Percentiles rank a stretch among this genome's conserved stretches.
phyloP scores from a whole-genome alignment of 2,797 vertebrate genomes.

The Sternotherus odoratus region DNA sequence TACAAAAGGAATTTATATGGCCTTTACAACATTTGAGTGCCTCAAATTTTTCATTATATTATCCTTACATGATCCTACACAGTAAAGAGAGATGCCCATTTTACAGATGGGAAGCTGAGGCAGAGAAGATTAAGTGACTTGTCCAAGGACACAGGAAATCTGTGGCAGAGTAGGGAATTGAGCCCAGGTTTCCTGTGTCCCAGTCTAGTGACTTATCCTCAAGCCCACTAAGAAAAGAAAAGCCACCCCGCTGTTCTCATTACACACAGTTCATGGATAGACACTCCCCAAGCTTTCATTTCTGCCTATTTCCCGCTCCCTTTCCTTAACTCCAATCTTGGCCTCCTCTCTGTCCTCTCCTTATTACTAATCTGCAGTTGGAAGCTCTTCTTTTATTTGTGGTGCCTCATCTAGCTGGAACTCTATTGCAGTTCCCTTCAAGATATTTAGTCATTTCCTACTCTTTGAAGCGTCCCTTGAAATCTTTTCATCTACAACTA shows the following conservation, averaged over 20 bases:
- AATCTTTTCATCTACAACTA: constrained; percentile 34
- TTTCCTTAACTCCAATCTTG: neutral
- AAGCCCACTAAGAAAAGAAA: neutral
- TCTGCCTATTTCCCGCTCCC: neutral
- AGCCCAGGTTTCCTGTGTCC: neutral
- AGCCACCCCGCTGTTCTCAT: neutral
- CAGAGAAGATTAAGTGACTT: neutral
- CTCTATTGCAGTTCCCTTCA: neutral
- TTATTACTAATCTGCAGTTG: constrained; percentile 36
- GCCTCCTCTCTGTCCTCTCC: neutral
- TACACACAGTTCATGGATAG: constrained; percentile 25
- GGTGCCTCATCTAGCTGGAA: constrained; percentile 58
- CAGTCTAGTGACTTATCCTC: neutral
- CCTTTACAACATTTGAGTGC: neutral
- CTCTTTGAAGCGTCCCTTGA: constrained; percentile 48
- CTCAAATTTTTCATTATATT: neutral
- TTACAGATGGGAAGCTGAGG: constrained; percentile 61
- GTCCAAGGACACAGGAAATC: neutral
- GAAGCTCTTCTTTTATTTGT: neutral
- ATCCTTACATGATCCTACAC: constrained; percentile 15
- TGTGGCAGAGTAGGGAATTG: neutral
- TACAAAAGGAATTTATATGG: neutral
- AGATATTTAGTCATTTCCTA: constrained; percentile 68
- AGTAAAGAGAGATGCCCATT: neutral
- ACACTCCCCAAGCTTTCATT: constrained; percentile 3